Conservation (phyloP, 2,797 vertebrate species). For the Luscinia luscinia region DNA sequence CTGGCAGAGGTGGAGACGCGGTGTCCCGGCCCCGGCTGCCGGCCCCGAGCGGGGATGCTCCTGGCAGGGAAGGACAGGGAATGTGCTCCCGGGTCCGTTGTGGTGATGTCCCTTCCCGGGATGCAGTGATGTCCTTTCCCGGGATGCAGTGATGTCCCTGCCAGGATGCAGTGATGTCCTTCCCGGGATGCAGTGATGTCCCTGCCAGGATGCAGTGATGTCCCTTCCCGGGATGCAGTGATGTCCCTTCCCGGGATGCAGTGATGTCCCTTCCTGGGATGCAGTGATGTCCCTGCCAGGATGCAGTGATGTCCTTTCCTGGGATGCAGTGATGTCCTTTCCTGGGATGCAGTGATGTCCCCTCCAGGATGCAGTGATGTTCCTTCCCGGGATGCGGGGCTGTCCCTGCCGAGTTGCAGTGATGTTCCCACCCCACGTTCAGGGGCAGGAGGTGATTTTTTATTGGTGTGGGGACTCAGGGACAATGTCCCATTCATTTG, state of each 20-base stretch:
- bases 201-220: too few relatives aligned
- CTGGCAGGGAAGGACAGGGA: not conserved
- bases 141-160: accelerated
- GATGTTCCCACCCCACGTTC: not conserved
- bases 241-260: not conserved
- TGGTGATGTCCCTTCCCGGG: accelerated
- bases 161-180: not conserved
- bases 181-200: not conserved
- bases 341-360: too few relatives aligned
- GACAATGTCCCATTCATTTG: accelerated
- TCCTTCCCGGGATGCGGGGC: too few relatives aligned
- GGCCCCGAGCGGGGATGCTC: not conserved
- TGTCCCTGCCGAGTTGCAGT: too few relatives aligned
- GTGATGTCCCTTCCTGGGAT: accelerated
- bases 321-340: not conserved
- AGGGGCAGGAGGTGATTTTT: not conserved
- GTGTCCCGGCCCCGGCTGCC: not conserved
- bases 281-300: not conserved
- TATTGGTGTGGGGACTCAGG: accelerated
- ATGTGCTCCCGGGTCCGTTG: not conserved
- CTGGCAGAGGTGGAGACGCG: not conserved
- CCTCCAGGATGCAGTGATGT: too few relatives aligned
- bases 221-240: too few relatives aligned
- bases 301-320: not conserved
- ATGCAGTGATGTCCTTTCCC: too few relatives aligned